Base-by-base conservation (phyloP, 1,140 invertebrate genomes). In the Campoletis sonorensis region DNA sequence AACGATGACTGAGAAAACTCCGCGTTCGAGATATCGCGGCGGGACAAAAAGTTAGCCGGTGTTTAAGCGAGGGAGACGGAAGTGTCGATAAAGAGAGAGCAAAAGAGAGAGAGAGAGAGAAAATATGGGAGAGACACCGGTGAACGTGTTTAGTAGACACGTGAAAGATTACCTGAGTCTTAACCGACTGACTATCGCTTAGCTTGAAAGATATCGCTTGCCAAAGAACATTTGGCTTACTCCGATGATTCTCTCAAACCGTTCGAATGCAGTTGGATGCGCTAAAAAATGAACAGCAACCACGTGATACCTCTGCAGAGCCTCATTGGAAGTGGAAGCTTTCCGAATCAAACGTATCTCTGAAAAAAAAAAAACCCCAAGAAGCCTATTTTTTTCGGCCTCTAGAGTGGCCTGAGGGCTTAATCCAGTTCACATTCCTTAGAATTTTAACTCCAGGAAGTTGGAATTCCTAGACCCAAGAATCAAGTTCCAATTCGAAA, bases 1-100 rank as follows among this genome's bases (percentile, higher is more conserved):
- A 61, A 61, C 75, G 75, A 77, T 61, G 30, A 77, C 75, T 77
- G 75, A 77, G 70, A 72, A 49, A 72, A 49, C 0, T 37, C 75
- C 27, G 75, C 26, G 33, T 37, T 77, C 40, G 23, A 77, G 23
- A 64, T n/a, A 8, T 13, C 13, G 61, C 40, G 73, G 51, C 40
- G 16, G 54, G 27, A 61, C 51, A 77, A 61, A 61, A 77, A 70
- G 26, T 70, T 70, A 37, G 21, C 61, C 61, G 61, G 61, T 70
- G 15, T n/a, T 33, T 21, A 10, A 70, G 67, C 15, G 67, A 33
- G 30, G 30, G 61, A 67, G 61, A 67, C 21, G 4, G 30, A 70
- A 13, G 27, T 64, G 61, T 27, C 11, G n/a, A 64, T 21, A 27
- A 1, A 64, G 61, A 64, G 26, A 27, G 61, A 64, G 61, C n/a